Conservation (phyloP, 2,888 invertebrate genomes). For the Coenonympha arcania region DNA sequence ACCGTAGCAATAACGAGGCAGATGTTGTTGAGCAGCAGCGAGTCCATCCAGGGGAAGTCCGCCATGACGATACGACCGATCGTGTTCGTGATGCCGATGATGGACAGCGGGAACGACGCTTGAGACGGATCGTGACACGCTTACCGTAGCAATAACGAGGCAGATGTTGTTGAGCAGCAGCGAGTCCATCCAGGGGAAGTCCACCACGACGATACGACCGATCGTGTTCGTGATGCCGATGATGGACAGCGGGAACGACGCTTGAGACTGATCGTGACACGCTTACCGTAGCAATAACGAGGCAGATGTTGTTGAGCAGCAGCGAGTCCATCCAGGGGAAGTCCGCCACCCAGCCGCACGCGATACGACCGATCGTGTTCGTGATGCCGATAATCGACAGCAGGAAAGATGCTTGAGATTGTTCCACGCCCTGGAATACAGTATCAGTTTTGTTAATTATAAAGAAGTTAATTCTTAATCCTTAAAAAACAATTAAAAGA, state of each 20-base stretch:
- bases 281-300: constrained; percentile 87
- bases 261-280: constrained; percentile 73
- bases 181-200: constrained; percentile 93
- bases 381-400: constrained; percentile 92
- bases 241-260: constrained; percentile 84
- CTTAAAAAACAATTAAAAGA: no score
- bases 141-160: constrained; percentile 88
- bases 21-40: constrained; percentile 92
- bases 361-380: constrained; percentile 92
- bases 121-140: constrained; percentile 67
- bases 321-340: constrained; percentile 94
- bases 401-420: constrained; percentile 81
- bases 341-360: constrained; percentile 92
- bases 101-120: constrained; percentile 84
- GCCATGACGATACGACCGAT: constrained; percentile 92
- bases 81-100: constrained; percentile 95
- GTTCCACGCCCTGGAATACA: constrained; percentile 78
- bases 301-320: constrained; percentile 92
- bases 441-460: neutral
- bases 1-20: constrained; percentile 93
- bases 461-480: no score
- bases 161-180: constrained; percentile 94
- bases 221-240: constrained; percentile 96
- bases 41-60: constrained; percentile 92
- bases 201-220: constrained; percentile 91